phyloP scores from a whole-genome alignment of 2,888 invertebrate species.

The Stratiomys singularior region DNA sequence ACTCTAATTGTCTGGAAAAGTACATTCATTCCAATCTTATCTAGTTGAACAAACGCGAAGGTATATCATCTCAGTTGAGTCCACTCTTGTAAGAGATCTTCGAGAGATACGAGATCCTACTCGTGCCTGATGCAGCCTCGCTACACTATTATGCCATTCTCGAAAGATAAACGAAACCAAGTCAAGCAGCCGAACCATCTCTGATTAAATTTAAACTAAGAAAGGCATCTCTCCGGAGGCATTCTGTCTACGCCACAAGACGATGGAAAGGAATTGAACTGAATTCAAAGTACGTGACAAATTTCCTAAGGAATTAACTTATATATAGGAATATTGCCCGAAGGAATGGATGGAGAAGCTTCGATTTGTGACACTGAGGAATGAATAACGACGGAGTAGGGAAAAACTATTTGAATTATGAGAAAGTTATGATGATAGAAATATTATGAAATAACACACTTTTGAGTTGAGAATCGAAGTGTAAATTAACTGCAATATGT shows the following conservation, averaged over 20 bases:
- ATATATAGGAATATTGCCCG: neutral
- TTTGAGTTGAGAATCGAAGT: neutral
- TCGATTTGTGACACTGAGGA: neutral
- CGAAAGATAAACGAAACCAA: constrained; percentile 22
- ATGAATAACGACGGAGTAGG: neutral
- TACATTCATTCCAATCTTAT: constrained; percentile 1
- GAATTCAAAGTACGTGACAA: constrained; percentile 39
- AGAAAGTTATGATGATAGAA: neutral
- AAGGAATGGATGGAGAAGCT: constrained; percentile 2
- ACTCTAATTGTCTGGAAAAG: constrained; percentile 42
- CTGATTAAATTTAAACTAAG: constrained; percentile 40
- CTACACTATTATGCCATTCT: neutral
- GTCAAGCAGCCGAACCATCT: constrained; percentile 16
- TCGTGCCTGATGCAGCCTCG: neutral
- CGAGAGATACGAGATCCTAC: neutral
- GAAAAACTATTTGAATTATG: neutral
- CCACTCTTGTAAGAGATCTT: constrained; percentile 13
- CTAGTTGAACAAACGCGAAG: constrained; percentile 1
- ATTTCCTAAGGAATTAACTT: constrained; percentile 26
- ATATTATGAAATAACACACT: neutral
- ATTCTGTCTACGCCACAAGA: neutral
- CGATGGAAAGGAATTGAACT: constrained; percentile 6
- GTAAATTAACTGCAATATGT: too few relatives aligned
- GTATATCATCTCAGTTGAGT: neutral
- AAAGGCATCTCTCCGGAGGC: constrained; percentile 24